Evolutionary conservation across 2,888 invertebrate species (phyloP), one percentile per base, ranked within the genome.

Genomic region (Pteria penguin): DNA sequence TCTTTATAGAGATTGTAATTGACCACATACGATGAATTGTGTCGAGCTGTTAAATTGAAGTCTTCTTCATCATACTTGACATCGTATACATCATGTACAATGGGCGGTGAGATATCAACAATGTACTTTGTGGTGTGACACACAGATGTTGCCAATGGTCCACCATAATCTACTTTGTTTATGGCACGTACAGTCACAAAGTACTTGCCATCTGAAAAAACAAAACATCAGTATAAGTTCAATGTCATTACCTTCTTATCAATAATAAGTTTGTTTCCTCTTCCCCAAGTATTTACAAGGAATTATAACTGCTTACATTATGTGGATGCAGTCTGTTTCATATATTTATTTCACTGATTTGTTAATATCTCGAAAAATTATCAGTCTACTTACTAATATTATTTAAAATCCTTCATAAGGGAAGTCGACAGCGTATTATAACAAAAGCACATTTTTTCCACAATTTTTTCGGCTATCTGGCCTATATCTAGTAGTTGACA

Each of bases 11-110:
- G n/a, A n/a, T n/a, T n/a, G n/a, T n/a, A n/a, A n/a, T n/a, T n/a
- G n/a, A n/a, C n/a, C n/a, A n/a, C 84, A 82, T 81, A 89, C 89
- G 82, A 79, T 31, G 87, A 84, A 63, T 87, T 88, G 57, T 86
- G 85, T 18, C 68, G 67, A 4, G 80, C 74, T n/a, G 80, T 82
- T 8, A 88, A 72, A 27, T 76, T 58, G 54, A 74, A 75, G 0
- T 62, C 75, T 24, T 80, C 79, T 58, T 89, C 88, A 55, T 89
- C 80, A 70, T 88, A 89, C 22, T 73, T 78, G 36, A 87, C 82
- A 69, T 86, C 74, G 77, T 75, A 85, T 22, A 89, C 70, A 32
- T 85, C 86, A 69, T 86, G 74, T 0, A 89, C 79, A 58, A 85
- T 63, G 1, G 89, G 89, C 18, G 82, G 82, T 1, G 86, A 80